Percentiles rank a stretch among this genome's conserved stretches.
Conservation (phyloP, 2,888 invertebrate genomes). For the Phalangium opilio region DNA sequence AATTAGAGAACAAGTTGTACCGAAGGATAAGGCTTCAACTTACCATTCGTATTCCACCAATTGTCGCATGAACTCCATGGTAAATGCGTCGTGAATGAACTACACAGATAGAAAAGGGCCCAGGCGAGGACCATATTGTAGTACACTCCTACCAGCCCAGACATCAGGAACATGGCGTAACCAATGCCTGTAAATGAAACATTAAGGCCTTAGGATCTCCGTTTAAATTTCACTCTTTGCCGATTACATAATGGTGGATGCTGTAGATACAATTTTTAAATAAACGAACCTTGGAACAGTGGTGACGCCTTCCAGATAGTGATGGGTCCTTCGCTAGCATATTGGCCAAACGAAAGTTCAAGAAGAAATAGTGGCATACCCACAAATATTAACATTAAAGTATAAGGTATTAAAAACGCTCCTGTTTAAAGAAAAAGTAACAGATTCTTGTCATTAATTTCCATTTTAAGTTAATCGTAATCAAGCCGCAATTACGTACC, state of each 20-base stretch:
- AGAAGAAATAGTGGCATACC: conserved; percentile 36
- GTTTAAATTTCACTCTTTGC: too few species aligned
- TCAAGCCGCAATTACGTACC: conserved; percentile 23
- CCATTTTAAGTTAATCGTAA: not conserved
- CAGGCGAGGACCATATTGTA: conserved; percentile 41
- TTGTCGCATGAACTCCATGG: conserved; percentile 36
- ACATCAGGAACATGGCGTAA: conserved; percentile 39
- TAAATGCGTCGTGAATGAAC: conserved; percentile 31
- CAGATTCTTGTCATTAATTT: not conserved
- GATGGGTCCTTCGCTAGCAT: conserved; percentile 35
- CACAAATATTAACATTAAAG: conserved; percentile 33
- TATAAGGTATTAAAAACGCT: conserved; percentile 37
- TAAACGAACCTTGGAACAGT: conserved; percentile 33
- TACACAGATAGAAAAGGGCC: conserved; percentile 38
- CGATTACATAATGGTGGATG: too few species aligned
- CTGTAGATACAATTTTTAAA: too few species aligned
- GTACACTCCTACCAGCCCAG: conserved; percentile 37
- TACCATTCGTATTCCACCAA: conserved; percentile 33
- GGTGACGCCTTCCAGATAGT: conserved; percentile 38
- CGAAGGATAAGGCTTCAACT: too few species aligned
- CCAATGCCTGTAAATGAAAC: conserved; percentile 33
- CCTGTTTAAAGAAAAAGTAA: conserved; percentile 24
- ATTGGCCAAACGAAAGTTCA: conserved; percentile 37
- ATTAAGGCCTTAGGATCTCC: not conserved
- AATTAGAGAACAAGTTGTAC: too few species aligned